Conservation (phyloP, 35 echinoderm and acorn worm species). For the Strongylocentrotus purpuratus region DNA sequence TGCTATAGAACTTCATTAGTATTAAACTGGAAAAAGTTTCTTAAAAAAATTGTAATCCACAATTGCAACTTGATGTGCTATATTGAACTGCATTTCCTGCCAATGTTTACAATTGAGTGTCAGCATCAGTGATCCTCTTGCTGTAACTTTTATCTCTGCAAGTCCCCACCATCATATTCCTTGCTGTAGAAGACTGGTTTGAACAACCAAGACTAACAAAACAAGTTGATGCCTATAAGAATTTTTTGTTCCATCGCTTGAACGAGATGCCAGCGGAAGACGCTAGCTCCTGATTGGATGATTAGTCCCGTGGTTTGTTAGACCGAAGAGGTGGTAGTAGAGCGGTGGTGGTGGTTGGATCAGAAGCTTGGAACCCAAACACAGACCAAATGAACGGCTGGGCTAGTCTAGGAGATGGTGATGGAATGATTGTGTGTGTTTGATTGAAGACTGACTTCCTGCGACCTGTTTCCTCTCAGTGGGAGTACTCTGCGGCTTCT, state of each 20-base stretch:
- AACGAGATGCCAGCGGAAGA: background rate
- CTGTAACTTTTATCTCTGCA: background rate
- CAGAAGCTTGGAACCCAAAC: background rate
- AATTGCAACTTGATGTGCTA: background rate
- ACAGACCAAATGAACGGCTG: background rate
- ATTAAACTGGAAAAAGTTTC: background rate
- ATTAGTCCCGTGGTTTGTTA: background rate
- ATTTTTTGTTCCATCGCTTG: background rate
- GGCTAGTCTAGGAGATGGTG: background rate
- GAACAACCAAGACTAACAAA: background rate
- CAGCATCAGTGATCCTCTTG: background rate
- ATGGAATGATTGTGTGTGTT: background rate
- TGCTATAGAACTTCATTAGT: background rate
- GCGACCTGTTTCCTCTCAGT: background rate
- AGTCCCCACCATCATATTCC: background rate
- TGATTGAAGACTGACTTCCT: background rate
- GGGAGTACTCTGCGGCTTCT: background rate
- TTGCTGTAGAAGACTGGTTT: background rate
- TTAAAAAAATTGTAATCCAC: background rate
- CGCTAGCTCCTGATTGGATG: background rate
- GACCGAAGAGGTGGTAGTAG: constrained; percentile 30
- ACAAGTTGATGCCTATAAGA: constrained; percentile 11
- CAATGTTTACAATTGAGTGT: background rate
- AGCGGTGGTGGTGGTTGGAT: constrained; percentile 12
- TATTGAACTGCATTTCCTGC: background rate